These are phyloP conservation scores for Caloenas nicobarica DNA, from an alignment of 2,113 vertebrate species.

Conservation along the genomic window DNA sequence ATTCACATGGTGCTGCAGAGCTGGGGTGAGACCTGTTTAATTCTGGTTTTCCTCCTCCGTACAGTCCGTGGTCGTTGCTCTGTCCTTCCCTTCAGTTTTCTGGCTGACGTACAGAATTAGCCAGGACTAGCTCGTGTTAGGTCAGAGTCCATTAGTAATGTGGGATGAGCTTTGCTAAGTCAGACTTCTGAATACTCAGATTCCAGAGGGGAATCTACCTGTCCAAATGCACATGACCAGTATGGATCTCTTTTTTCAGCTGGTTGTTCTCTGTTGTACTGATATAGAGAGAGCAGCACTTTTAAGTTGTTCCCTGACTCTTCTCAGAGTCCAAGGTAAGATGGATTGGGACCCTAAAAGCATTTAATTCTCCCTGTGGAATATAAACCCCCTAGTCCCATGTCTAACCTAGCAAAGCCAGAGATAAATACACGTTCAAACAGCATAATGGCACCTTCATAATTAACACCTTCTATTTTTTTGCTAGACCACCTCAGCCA, in stretches of 20 bases:
- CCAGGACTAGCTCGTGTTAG: background rate
- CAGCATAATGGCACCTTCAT: background rate
- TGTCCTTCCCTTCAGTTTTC: background rate
- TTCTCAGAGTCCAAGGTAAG: background rate
- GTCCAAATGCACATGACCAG: background rate
- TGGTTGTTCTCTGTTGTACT: background rate
- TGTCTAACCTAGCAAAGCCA: background rate
- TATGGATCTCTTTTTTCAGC: background rate
- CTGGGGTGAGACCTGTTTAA: background rate
- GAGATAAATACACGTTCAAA: background rate
- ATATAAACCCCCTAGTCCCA: background rate
- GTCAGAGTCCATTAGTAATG: background rate
- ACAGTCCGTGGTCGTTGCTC: background rate
- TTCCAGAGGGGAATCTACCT: background rate
- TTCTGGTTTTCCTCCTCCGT: background rate
- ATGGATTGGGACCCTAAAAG: background rate
- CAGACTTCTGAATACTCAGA: background rate
- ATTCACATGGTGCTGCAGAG: background rate
- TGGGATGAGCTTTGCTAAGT: background rate
- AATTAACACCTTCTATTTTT: background rate
- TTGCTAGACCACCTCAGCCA: background rate
- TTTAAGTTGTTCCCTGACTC: background rate
- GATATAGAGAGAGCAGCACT: background rate
- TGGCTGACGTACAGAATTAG: background rate
- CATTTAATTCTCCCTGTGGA: background rate